Base-by-base conservation (phyloP, 2,888 invertebrate genomes). In the Caenorhabditis sp. region DNA sequence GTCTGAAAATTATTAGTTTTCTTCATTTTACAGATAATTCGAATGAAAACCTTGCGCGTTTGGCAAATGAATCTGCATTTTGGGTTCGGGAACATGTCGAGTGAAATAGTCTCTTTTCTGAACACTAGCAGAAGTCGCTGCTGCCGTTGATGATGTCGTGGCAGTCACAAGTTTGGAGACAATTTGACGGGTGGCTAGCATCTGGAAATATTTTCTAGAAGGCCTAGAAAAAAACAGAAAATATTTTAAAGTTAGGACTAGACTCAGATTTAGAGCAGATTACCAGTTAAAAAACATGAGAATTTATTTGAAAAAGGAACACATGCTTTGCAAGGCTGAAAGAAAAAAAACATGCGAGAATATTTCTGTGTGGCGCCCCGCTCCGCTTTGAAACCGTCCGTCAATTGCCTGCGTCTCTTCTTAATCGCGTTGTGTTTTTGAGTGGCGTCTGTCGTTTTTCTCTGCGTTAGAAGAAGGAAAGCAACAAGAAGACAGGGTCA, bases 31-130 rank as follows among this genome's bases (percentile, higher is more conserved):
- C 1, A 7, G n/a, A 7, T 59, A 35, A 6, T 31, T 6, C 31
- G 38, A 49, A 49, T 47, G n/a, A n/a, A n/a, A 49, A 82, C 82
- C 82, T 73, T 82, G 77, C 16, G 61, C 5, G 31, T 68, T 82
- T 14, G 83, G 75, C 31, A 83, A 80, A 66, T 83, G 83, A 59
- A 83, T 83, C n/a, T 66, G 70, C 80, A 83, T 83, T 75, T 72
- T 75, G 19, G 83, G 79, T 49, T 83, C 83, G 1, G 83, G 83
- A 24, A 83, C 83, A 59, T 80, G 79, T 70, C 83, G 31, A 7
- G 83, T 83, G 47, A 83, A 80, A 28, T 75, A 83, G 31, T 56
- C 16, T 69, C 81, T 54, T 61, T 64, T 81, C 51, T 73, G 80
- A 54, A 47, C 6, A 26, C 26, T 10, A 31, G 6, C 19, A 35